Evolutionary conservation across 2,797 vertebrate genomes (phyloP), one percentile per base, ranked within the genome.

Genomic region (Setipinna tenuifilis): DNA sequence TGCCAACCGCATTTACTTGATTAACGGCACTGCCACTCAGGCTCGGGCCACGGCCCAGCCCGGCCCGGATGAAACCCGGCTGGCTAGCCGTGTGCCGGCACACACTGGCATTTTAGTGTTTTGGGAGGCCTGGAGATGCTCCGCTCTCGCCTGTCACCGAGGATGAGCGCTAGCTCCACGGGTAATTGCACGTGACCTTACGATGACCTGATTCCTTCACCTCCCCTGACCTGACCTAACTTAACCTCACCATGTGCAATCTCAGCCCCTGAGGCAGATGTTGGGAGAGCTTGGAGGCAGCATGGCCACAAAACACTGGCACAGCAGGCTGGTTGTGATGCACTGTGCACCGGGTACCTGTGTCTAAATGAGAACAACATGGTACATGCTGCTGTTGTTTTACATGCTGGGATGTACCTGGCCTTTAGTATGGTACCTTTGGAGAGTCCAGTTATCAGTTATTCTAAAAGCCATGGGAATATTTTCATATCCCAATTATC

Each of bases 1-100:
- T 87, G 85, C 65, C 84, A 84, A 54, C 58, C 57, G 59, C 61
- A 84, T 90, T 88, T 90, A 83, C 75, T 86, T 82, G 65, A 89
- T 89, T 85, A 85, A 48, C 17, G 17, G 9, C 41, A 41, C 87
- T 80, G 87, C 86, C 86, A 87, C 78, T 86, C 87, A 84, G 57
- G 54, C 17, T 41, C 44, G 31, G 83, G 50, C 83, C 23, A 58
- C 35, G 62, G 50, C 25, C 16, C 35, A 80, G 82, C 46, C 3
- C 35, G 71, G 58, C 25, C 21, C 41, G 68, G 81, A 75, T 82
- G 41, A 82, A 57, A 80, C 86, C 50, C 83, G 31, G 62, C 85
- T 84, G 31, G 62, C 85, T 84, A 35, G 31, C 6, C 65, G 58
- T 83, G 85, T 81, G 23, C 82, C 28, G 50, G 46, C 84, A 75